Conservation (phyloP, 2,888 invertebrate species). For the Monopis laevigella region DNA sequence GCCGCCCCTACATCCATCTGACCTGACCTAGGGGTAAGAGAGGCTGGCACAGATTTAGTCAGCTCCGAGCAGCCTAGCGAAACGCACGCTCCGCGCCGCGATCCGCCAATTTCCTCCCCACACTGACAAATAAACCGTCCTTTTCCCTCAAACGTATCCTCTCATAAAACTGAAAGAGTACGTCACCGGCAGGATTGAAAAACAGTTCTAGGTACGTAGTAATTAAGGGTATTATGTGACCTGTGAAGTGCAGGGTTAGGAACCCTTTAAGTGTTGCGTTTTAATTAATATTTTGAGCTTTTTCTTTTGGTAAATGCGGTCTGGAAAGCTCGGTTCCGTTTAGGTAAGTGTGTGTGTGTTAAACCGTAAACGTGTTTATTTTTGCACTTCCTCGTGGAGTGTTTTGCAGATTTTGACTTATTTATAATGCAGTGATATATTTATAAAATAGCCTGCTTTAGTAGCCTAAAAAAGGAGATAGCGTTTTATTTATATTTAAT, state of each 20-base stretch:
- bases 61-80: slow-evolving; percentile 50
- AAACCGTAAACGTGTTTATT: too few relatives aligned
- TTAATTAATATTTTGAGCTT: slow-evolving; percentile 22
- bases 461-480: too few relatives aligned
- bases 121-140: slow-evolving; percentile 26
- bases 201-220: slow-evolving; percentile 28
- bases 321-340: not conserved
- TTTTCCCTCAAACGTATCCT: slow-evolving; percentile 31
- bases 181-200: slow-evolving; percentile 19
- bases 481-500: too few relatives aligned
- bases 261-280: slow-evolving; percentile 25
- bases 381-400: too few relatives aligned
- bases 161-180: slow-evolving; percentile 36
- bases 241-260: slow-evolving; percentile 26
- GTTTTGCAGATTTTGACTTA: not conserved
- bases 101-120: slow-evolving; percentile 1
- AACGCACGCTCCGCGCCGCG: slow-evolving; percentile 34
- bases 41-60: slow-evolving; percentile 60
- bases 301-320: too few relatives aligned
- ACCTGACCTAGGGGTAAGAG: slow-evolving; percentile 54
- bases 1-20: slow-evolving; percentile 31
- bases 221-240: slow-evolving; percentile 24
- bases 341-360: too few relatives aligned
- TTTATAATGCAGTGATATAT: too few relatives aligned
- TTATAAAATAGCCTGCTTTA: too few relatives aligned